Evolutionary conservation across 2,797 vertebrate genomes (phyloP).

Genomic region (Spea hammondii): DNA sequence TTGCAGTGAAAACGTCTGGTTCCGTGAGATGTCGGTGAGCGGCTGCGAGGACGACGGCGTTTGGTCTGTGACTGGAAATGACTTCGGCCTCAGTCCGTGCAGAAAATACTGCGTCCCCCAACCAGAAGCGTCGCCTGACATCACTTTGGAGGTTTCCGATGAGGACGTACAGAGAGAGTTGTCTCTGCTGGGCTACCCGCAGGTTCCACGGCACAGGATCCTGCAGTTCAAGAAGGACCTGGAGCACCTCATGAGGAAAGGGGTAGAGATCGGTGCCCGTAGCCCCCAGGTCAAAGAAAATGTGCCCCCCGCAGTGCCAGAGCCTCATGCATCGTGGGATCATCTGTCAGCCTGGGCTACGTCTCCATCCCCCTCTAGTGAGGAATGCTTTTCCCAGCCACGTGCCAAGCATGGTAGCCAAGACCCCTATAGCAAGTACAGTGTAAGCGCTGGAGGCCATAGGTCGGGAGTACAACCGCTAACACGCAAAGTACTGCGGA

Average conservation of each 20-base stretch:
- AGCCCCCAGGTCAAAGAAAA: neutral
- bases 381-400: neutral
- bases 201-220: conserved; percentile 11
- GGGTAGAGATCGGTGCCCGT: neutral
- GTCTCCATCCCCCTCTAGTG: neutral
- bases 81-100: neutral
- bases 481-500: conserved; percentile 73
- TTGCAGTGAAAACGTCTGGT: neutral
- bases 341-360: neutral
- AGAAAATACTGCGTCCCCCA: neutral
- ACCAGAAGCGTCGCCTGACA: neutral
- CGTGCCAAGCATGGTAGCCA: neutral
- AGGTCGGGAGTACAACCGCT: conserved; percentile 37
- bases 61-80: neutral
- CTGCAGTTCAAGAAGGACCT: conserved; percentile 40
- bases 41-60: neutral
- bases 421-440: conserved; percentile 57
- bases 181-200: conserved; percentile 21
- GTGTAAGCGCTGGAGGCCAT: conserved; percentile 22
- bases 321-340: neutral
- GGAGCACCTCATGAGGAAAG: conserved; percentile 20
- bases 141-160: conserved; percentile 8
- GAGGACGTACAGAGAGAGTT: conserved; percentile 35
- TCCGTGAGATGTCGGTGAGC: neutral
- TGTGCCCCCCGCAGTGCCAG: neutral